phyloP scores from a whole-genome alignment of 2,113 vertebrate species.

The Lamprotornis superbus region DNA sequence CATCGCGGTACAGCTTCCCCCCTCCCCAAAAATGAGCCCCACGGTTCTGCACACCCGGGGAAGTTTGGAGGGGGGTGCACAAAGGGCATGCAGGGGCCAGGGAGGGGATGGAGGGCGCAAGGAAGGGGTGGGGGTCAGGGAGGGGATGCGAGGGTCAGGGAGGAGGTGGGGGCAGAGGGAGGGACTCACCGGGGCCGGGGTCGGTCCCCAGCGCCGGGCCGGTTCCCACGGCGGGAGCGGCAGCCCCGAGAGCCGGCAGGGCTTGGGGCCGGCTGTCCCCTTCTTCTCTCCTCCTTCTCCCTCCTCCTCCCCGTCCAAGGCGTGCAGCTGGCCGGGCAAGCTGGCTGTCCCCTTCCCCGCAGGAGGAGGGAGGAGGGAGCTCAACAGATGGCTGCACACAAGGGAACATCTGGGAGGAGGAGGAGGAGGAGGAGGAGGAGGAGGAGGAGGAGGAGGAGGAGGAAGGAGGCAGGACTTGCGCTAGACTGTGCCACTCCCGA shows the following conservation, averaged over 20 bases:
- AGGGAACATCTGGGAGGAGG: slow-evolving; percentile 57
- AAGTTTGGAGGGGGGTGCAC: not conserved
- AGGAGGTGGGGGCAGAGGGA: not conserved
- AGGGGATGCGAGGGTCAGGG: not conserved
- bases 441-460: not conserved
- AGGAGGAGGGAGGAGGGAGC: slow-evolving; percentile 30
- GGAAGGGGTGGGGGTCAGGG: not conserved
- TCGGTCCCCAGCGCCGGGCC: not conserved
- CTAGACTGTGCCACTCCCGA: slow-evolving; percentile 1
- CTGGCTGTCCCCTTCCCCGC: slow-evolving; percentile 15
- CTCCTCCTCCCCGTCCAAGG: not conserved
- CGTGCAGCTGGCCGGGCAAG: slow-evolving; percentile 47
- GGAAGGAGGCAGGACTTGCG: slow-evolving; percentile 10
- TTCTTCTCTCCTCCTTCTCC: not conserved
- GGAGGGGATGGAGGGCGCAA: not conserved
- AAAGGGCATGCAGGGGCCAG: not conserved
- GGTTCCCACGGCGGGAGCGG: not conserved
- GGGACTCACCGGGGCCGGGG: not conserved
- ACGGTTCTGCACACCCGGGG: not conserved
- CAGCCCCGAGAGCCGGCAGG: not conserved
- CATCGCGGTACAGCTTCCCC: not conserved
- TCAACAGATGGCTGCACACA: slow-evolving; percentile 61
- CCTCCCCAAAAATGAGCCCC: not conserved
- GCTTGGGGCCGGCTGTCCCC: not conserved
- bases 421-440: not conserved